Evolutionary conservation across 2,113 vertebrate genomes (phyloP).

Genomic region (Anarrhichthys ocellatus): DNA sequence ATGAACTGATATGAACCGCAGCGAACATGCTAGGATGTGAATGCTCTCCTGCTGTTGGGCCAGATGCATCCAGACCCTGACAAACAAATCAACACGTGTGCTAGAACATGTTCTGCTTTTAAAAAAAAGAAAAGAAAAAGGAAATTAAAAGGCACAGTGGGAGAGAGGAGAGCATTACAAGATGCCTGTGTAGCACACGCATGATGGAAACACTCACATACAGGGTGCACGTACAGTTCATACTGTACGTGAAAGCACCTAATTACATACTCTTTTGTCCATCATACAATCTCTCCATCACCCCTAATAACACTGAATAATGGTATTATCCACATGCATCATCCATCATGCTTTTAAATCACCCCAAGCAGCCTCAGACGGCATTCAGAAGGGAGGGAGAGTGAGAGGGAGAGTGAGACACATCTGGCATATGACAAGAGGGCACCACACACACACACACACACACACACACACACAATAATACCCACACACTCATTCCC

Average conservation of each 20-base stretch:
- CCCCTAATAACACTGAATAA: slow-evolving; percentile 6
- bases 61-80: slow-evolving; percentile 62
- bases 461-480: slow-evolving; percentile 2
- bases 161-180: slow-evolving; percentile 14
- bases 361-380: neutral
- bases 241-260: neutral
- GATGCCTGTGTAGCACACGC: slow-evolving; percentile 15
- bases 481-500: neutral
- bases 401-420: neutral
- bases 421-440: slow-evolving; percentile 31
- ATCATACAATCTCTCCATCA: neutral
- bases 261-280: slow-evolving; percentile 3
- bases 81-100: slow-evolving; percentile 60
- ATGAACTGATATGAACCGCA: slow-evolving; percentile 42
- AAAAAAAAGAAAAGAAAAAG: slow-evolving; percentile 6
- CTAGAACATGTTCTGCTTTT: slow-evolving; percentile 42
- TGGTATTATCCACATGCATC: neutral
- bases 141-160: slow-evolving; percentile 25
- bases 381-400: neutral
- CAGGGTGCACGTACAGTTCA: neutral
- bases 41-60: slow-evolving; percentile 67
- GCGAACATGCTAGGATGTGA: slow-evolving; percentile 55
- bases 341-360: slow-evolving; percentile 28
- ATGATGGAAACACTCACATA: slow-evolving; percentile 14
- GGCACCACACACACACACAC: neutral